phyloP scores from a whole-genome alignment of 2,113 vertebrate genomes.

The Sterna hirundo region DNA sequence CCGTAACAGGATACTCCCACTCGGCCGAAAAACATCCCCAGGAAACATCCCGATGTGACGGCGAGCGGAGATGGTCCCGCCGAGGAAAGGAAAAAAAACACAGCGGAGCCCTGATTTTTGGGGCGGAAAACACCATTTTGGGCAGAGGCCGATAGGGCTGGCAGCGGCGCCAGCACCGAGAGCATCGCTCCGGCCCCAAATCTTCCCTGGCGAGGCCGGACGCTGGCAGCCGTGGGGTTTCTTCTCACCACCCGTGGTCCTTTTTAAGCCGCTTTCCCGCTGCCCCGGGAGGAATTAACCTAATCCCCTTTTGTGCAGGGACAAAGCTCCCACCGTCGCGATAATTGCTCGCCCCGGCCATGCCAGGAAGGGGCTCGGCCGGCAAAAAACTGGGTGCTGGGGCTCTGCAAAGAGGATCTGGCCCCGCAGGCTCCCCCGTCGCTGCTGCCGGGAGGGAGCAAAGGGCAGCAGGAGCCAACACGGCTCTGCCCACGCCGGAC shows the following conservation, averaged over 20 bases:
- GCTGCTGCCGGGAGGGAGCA: neutral
- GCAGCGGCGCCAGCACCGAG: accelerated
- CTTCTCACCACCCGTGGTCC: neutral
- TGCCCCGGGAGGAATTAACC: neutral
- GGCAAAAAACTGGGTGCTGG: neutral
- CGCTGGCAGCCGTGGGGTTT: accelerated
- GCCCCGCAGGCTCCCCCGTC: neutral
- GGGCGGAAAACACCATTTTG: neutral
- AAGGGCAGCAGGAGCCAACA: constrained; percentile 1
- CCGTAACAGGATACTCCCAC: constrained; percentile 20
- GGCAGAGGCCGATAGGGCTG: neutral
- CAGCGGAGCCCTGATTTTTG: neutral
- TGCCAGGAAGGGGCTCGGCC: neutral
- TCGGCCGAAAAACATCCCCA: constrained; percentile 33
- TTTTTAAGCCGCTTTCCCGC: constrained; percentile 22
- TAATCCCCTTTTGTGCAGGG: constrained; percentile 16
- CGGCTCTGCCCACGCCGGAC: neutral
- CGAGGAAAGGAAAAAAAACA: neutral
- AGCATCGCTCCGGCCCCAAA: neutral
- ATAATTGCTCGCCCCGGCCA: neutral
- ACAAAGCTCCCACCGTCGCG: neutral
- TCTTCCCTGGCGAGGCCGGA: accelerated
- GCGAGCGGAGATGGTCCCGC: neutral
- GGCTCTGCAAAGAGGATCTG: neutral
- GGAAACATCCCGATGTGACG: neutral